These are phyloP conservation scores for Lathamus discolor DNA, from an alignment of 2,113 vertebrate species.

Conservation along the genomic window DNA sequence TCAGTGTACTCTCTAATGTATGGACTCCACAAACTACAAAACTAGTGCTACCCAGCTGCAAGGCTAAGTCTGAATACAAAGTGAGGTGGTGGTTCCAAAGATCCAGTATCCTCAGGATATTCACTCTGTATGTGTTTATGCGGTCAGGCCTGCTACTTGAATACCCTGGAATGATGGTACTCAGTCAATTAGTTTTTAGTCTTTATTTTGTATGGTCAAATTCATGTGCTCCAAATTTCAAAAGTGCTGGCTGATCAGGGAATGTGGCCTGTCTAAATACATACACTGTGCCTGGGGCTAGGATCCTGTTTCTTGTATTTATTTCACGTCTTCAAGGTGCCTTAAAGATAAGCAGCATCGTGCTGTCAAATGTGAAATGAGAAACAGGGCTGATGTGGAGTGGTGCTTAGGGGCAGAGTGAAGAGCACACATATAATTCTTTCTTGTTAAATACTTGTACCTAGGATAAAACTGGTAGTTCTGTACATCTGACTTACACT, in stretches of 20 bases:
- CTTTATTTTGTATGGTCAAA: neutral
- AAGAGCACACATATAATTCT: neutral
- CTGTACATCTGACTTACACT: neutral
- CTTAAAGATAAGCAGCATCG: neutral
- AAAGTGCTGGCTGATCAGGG: neutral
- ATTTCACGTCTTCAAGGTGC: neutral
- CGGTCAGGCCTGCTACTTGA: neutral
- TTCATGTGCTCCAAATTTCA: neutral
- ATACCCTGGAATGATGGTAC: neutral
- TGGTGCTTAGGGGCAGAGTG: neutral
- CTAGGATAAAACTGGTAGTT: neutral
- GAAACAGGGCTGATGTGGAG: neutral
- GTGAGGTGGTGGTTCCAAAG: neutral
- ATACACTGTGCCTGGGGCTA: neutral
- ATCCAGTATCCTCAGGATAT: neutral
- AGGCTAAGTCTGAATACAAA: neutral
- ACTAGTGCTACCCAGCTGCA: neutral
- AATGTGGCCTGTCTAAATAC: neutral
- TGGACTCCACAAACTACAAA: neutral
- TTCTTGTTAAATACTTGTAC: neutral
- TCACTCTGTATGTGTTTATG: neutral
- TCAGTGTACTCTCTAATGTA: neutral
- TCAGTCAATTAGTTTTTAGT: neutral
- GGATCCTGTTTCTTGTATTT: neutral
- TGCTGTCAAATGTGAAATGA: neutral